Evolutionary conservation across 2,797 vertebrate species (phyloP).

Genomic region (Sebastes kiyomatsui): DNA sequence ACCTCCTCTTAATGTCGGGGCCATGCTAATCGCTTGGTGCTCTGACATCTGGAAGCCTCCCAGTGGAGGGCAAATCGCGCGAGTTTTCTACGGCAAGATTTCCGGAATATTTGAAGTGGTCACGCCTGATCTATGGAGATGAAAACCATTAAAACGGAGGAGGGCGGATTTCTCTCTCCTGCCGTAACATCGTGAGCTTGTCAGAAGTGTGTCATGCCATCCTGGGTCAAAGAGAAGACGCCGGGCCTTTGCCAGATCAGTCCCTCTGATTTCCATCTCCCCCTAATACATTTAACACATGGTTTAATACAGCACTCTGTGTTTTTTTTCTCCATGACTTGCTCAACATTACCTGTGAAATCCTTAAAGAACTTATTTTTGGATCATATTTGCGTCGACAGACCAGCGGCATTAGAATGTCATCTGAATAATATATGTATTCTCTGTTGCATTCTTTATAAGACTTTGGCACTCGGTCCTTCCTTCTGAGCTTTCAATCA

Average conservation of each 20-base stretch:
- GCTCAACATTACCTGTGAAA: constrained; percentile 56
- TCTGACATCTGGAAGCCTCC: constrained; percentile 79
- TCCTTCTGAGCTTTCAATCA: constrained; percentile 83
- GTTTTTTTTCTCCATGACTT: background rate
- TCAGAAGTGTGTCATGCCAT: constrained; percentile 67
- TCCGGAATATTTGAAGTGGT: constrained; percentile 78
- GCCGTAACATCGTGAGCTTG: constrained; percentile 48
- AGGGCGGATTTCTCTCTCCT: constrained; percentile 39
- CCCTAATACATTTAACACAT: constrained; percentile 59
- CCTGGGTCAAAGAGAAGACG: constrained; percentile 56
- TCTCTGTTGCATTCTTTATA: constrained; percentile 84
- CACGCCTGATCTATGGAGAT: constrained; percentile 76
- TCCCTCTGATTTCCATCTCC: constrained; percentile 64
- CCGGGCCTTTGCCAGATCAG: constrained; percentile 36
- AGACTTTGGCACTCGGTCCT: constrained; percentile 78
- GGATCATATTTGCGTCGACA: constrained; percentile 56
- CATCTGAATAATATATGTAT: constrained; percentile 84
- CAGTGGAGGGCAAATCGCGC: constrained; percentile 67
- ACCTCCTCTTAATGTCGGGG: constrained; percentile 69
- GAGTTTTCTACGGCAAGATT: constrained; percentile 59
- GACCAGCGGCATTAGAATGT: constrained; percentile 74
- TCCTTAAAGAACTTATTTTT: constrained; percentile 64
- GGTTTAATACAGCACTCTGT: constrained; percentile 36
- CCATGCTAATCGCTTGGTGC: constrained; percentile 80
- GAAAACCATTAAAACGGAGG: constrained; percentile 73